Evolutionary conservation across 2,888 invertebrate genomes (phyloP).

Genomic region (Mythimna lalbum): DNA sequence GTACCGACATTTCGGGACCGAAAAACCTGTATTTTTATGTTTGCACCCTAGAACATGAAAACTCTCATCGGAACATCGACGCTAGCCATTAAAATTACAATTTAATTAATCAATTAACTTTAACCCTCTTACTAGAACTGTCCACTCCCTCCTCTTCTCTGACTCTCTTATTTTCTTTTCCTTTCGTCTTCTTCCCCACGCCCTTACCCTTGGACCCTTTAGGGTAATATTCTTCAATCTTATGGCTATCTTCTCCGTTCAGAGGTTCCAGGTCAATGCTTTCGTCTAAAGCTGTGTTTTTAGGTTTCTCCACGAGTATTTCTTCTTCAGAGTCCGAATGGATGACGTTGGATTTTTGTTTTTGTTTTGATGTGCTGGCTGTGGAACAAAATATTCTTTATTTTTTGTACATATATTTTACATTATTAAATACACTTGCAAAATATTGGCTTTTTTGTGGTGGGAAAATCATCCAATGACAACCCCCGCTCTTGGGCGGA

Average conservation of each 20-base stretch:
- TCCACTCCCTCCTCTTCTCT: constrained; percentile 69
- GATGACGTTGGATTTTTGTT: constrained; percentile 72
- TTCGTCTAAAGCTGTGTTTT: constrained; percentile 79
- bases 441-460: too few species aligned
- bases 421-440: too few species aligned
- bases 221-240: constrained; percentile 82
- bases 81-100: too few species aligned
- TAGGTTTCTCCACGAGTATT: constrained; percentile 64
- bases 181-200: constrained; percentile 71
- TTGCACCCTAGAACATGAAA: too few species aligned
- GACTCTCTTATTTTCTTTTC: constrained; percentile 73
- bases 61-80: too few species aligned
- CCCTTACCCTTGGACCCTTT: constrained; percentile 76
- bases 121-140: constrained; percentile 73
- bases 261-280: constrained; percentile 76
- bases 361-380: constrained; percentile 73
- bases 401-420: too few species aligned
- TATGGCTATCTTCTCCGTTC: constrained; percentile 81
- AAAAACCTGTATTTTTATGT: too few species aligned
- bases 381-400: constrained; percentile 17
- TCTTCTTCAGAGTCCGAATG: constrained; percentile 76
- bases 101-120: constrained; percentile 61
- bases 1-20: too few species aligned
- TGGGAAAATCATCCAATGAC: too few species aligned
- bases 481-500: too few species aligned